A percentile compares a stretch with the other conserved stretches of the same genome.
Conservation (phyloP, 1,140 invertebrate genomes). For the Orchestia grillus region DNA sequence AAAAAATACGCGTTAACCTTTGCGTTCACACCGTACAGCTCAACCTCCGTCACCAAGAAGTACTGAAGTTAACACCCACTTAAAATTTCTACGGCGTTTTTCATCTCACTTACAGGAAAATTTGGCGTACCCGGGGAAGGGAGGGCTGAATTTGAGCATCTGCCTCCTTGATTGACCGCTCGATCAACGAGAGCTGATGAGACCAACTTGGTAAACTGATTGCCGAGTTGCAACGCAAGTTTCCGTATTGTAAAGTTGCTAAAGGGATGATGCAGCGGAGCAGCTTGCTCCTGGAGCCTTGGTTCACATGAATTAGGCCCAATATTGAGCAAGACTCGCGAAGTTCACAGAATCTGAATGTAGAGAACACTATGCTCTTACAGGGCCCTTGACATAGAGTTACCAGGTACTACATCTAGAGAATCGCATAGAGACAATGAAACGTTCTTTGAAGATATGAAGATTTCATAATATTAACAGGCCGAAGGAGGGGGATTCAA, state of each 20-base stretch:
- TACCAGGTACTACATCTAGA: background rate
- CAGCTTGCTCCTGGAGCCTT: background rate
- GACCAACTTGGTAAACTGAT: slow-evolving; percentile 31
- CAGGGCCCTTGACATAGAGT: background rate
- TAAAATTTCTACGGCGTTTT: background rate
- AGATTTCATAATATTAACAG: background rate
- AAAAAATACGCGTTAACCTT: background rate
- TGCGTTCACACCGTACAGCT: background rate
- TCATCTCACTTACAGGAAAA: background rate
- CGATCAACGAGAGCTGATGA: slow-evolving; percentile 29
- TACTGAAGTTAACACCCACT: background rate
- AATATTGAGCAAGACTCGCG: background rate
- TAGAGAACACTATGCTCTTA: background rate
- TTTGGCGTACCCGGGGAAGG: background rate
- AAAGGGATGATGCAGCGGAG: background rate
- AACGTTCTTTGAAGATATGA: background rate
- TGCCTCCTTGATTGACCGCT: slow-evolving; percentile 20
- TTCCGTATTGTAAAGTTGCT: slow-evolving; percentile 30
- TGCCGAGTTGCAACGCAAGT: slow-evolving; percentile 17
- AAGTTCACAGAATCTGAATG: background rate
- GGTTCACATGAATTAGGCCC: background rate
- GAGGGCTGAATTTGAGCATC: background rate
- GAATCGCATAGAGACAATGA: background rate
- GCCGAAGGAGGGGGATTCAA: background rate
- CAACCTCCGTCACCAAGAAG: background rate